Percentiles rank a stretch among this genome's conserved stretches.
Evolutionary conservation across 2,888 invertebrate species (phyloP).

Genomic region (Caenorhabditis japonica): DNA sequence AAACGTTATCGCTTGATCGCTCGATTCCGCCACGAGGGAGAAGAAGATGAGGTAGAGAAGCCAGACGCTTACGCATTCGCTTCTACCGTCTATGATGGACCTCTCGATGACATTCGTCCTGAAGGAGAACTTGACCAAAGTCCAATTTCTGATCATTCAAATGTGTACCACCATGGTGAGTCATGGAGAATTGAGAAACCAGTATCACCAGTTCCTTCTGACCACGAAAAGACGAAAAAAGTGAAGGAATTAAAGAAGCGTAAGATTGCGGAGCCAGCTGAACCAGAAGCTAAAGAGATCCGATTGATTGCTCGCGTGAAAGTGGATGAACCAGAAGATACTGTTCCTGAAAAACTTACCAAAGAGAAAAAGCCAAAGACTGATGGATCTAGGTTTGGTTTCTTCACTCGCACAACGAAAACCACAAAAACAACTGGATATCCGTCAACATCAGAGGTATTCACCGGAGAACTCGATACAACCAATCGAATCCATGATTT

Average conservation of each 20-base stretch:
- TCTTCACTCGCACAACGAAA: conserved; percentile 29
- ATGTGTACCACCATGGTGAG: conserved; percentile 49
- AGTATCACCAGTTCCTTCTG: background rate
- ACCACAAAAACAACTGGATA: conserved; percentile 13
- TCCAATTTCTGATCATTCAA: conserved; percentile 41
- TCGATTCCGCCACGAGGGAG: conserved; percentile 24
- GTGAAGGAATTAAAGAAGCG: conserved; percentile 10
- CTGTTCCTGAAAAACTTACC: background rate
- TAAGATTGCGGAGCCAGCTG: conserved; percentile 3
- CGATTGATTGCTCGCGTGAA: conserved; percentile 37
- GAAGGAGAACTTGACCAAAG: conserved; percentile 33
- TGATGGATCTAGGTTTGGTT: conserved; percentile 20
- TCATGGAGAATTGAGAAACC: conserved; percentile 21
- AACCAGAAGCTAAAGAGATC: conserved; percentile 32
- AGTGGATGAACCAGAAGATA: conserved; percentile 12
- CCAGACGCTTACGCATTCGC: conserved; percentile 34
- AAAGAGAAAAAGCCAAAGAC: conserved; percentile 20
- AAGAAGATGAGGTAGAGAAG: conserved; percentile 24
- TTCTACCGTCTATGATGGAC: conserved; percentile 34
- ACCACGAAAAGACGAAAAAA: conserved; percentile 18
- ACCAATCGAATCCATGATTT: conserved; percentile 29
- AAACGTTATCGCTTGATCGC: conserved; percentile 24
- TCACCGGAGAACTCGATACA: conserved; percentile 28
- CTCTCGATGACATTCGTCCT: conserved; percentile 26
- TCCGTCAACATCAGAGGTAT: conserved; percentile 23